Conservation (phyloP, 2,888 invertebrate genomes). For the Gnatocerus cornutus region DNA sequence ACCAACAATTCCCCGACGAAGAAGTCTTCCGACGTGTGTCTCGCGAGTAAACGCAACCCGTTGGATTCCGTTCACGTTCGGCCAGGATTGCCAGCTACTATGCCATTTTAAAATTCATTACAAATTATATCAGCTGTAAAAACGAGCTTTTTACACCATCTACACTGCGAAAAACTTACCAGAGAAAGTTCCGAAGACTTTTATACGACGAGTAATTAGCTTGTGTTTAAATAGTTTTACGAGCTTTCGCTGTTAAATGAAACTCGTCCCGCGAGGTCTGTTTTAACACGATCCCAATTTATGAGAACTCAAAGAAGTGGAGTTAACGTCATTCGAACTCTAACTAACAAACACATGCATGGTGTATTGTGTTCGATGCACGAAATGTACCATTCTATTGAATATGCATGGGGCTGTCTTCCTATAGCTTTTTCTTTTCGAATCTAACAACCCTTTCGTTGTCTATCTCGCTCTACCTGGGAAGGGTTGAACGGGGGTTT, state of each 20-base stretch:
- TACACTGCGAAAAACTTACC: constrained; percentile 41
- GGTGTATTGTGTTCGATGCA: constrained; percentile 63
- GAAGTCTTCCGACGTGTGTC: constrained; percentile 20
- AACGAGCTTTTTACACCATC: constrained; percentile 64
- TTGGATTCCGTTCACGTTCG: constrained; percentile 69
- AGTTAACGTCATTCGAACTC: constrained; percentile 37
- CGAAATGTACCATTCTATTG: constrained; percentile 67
- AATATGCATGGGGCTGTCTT: constrained; percentile 66
- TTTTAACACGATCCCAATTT: constrained; percentile 23
- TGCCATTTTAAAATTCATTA: constrained; percentile 71
- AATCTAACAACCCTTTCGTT: constrained; percentile 46
- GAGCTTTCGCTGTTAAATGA: constrained; percentile 36
- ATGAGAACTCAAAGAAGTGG: constrained; percentile 7
- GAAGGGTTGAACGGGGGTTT: constrained; percentile 52
- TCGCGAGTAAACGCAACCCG: constrained; percentile 55
- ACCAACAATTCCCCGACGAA: constrained; percentile 5
- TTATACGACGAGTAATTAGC: constrained; percentile 48
- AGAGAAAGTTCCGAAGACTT: constrained; percentile 44
- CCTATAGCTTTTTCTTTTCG: constrained; percentile 63
- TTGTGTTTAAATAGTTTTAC: constrained; percentile 50
- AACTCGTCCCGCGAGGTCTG: constrained; percentile 26
- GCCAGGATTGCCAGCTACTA: constrained; percentile 69
- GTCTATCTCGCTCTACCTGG: constrained; percentile 54
- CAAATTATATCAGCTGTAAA: constrained; percentile 71
- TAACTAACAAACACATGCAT: constrained; percentile 66